Conservation (phyloP, 2,113 vertebrate species). For the Peromyscus leucopus region DNA sequence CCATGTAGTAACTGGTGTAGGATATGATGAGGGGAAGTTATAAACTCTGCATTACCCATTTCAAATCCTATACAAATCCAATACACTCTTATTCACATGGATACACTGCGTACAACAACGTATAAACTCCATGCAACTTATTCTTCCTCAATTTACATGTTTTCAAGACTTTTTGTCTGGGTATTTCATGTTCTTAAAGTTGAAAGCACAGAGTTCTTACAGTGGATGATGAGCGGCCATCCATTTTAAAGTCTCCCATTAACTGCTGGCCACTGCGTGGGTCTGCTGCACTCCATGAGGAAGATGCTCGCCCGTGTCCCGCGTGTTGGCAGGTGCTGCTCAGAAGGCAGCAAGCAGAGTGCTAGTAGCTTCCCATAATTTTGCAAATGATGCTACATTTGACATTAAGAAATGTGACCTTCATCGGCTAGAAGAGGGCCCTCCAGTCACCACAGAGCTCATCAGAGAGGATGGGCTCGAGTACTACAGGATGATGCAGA, state of each 20-base stretch:
- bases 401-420: constrained; percentile 96
- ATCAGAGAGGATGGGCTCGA: constrained; percentile 96
- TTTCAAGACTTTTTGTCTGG: not conserved
- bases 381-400: constrained; percentile 93
- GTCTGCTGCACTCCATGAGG: constrained; percentile 79
- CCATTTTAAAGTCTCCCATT: constrained; percentile 73
- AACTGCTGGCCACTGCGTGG: constrained; percentile 83
- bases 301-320: constrained; percentile 93
- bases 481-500: constrained; percentile 96
- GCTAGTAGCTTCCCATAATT: constrained; percentile 91
- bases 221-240: not conserved
- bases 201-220: not conserved
- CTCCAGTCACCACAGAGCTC: constrained; percentile 90
- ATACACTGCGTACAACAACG: constrained; percentile 38
- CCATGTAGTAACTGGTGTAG: constrained; percentile 15
- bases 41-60: not conserved
- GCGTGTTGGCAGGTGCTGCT: constrained; percentile 87
- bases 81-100: constrained; percentile 24
- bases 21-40: constrained; percentile 14
- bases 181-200: constrained; percentile 34
- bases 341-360: constrained; percentile 87
- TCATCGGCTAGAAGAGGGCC: constrained; percentile 93
- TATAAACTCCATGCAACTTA: constrained; percentile 62
- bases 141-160: constrained; percentile 16
- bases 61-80: constrained; percentile 17